Conservation (phyloP, 2,113 vertebrate genomes). For the Syrmaticus mikado region DNA sequence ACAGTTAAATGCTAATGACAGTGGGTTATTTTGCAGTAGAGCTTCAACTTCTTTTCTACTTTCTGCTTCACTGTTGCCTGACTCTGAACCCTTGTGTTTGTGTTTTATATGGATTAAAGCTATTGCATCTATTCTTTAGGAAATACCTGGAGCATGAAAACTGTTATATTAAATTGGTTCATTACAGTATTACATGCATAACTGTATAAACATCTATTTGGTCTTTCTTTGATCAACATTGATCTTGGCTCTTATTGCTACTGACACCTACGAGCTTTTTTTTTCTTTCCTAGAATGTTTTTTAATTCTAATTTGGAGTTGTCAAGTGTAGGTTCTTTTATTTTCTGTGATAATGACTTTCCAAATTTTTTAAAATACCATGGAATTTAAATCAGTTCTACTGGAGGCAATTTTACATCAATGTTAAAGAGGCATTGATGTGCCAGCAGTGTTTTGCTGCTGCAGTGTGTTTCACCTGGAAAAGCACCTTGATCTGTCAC, state of each 20-base stretch:
- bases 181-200: conserved; percentile 16
- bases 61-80: background rate
- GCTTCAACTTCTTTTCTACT: background rate
- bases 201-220: conserved; percentile 33
- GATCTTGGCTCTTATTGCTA: background rate
- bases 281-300: background rate
- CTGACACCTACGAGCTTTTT: background rate
- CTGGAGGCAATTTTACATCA: background rate
- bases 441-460: background rate
- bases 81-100: background rate
- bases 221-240: conserved; percentile 39
- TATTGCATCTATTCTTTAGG: conserved; percentile 5
- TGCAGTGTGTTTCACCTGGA: background rate
- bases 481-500: conserved; percentile 21
- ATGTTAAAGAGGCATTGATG: background rate
- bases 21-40: background rate
- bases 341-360: background rate
- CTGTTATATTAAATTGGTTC: conserved; percentile 37
- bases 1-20: background rate
- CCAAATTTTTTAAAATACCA: background rate
- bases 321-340: background rate
- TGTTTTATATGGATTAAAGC: conserved; percentile 35
- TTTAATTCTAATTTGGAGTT: background rate
- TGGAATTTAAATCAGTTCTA: background rate
- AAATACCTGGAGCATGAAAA: conserved; percentile 37